Percentiles rank a stretch among this genome's conserved stretches.
phyloP scores from a whole-genome alignment of 2,113 vertebrate species.

The Rhea americana region DNA sequence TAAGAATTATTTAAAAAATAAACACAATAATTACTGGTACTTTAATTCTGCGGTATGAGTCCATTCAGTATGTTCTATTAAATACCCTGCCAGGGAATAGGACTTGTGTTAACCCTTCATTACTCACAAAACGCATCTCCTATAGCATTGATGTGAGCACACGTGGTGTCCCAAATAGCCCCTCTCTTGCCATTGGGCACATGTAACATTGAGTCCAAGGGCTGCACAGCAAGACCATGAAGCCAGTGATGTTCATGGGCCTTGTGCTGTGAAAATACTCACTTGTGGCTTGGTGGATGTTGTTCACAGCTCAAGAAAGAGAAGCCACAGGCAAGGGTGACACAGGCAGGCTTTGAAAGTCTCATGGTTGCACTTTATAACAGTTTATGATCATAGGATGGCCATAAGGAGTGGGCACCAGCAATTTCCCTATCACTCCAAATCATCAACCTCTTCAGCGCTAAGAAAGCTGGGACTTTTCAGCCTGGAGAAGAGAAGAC shows the following conservation, averaged over 20 bases:
- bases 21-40: background rate
- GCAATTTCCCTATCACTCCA: background rate
- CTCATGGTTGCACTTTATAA: background rate
- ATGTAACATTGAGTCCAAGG: rapidly evolving
- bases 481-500: too few relatives aligned
- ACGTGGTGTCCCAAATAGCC: rapidly evolving
- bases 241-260: background rate
- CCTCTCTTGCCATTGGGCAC: background rate
- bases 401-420: background rate
- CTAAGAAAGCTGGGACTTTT: background rate
- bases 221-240: background rate
- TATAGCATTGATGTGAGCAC: rapidly evolving
- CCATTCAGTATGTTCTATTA: background rate
- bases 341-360: background rate
- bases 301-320: background rate
- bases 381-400: rapidly evolving
- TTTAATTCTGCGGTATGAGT: background rate
- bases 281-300: background rate
- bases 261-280: background rate
- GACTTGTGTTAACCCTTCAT: background rate
- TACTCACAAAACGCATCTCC: background rate
- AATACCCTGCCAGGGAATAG: background rate
- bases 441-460: background rate
- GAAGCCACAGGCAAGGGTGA: background rate
- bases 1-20: background rate